phyloP scores from a whole-genome alignment of 1,140 invertebrate genomes.

The Nilaparvata lugens region DNA sequence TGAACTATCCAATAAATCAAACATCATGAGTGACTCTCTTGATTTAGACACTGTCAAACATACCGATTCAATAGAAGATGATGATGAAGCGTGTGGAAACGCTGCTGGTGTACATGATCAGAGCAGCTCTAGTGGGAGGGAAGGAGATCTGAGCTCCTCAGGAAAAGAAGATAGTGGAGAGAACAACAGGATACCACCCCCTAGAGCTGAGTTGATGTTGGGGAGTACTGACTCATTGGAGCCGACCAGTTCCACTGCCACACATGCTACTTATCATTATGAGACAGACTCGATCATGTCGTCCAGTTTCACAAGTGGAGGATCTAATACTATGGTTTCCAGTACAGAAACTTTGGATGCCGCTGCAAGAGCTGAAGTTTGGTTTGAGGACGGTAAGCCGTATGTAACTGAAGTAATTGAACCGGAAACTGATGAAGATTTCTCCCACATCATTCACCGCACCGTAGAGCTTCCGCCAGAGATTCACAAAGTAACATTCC shows the following conservation, averaged over 20 bases:
- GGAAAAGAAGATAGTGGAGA: constrained; percentile 36
- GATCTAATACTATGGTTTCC: constrained; percentile 62
- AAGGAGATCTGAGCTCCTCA: constrained; percentile 38
- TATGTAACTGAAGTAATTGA: constrained; percentile 41
- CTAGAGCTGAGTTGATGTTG: constrained; percentile 37
- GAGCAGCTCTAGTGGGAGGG: constrained; percentile 37
- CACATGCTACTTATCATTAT: constrained; percentile 72
- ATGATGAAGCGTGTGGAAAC: constrained; percentile 32
- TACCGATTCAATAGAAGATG: constrained; percentile 43
- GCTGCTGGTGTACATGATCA: constrained; percentile 30
- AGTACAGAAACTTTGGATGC: constrained; percentile 54
- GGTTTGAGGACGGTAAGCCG: constrained; percentile 35
- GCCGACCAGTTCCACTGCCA: constrained; percentile 63
- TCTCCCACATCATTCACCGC: constrained; percentile 37
- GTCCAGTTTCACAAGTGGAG: constrained; percentile 66
- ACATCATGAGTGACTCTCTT: constrained; percentile 26
- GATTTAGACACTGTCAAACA: constrained; percentile 21
- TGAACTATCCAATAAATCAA: constrained; percentile 35
- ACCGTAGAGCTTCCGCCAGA: constrained; percentile 42
- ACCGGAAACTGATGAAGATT: constrained; percentile 33
- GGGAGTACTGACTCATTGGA: constrained; percentile 59
- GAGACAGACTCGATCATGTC: constrained; percentile 75
- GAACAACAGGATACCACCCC: constrained; percentile 32
- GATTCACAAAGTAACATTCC: constrained; percentile 44
- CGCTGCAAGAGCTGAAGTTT: constrained; percentile 32